These are phyloP conservation scores for Anabas testudineus DNA, from an alignment of 2,797 vertebrate species.

Conservation along the genomic window DNA sequence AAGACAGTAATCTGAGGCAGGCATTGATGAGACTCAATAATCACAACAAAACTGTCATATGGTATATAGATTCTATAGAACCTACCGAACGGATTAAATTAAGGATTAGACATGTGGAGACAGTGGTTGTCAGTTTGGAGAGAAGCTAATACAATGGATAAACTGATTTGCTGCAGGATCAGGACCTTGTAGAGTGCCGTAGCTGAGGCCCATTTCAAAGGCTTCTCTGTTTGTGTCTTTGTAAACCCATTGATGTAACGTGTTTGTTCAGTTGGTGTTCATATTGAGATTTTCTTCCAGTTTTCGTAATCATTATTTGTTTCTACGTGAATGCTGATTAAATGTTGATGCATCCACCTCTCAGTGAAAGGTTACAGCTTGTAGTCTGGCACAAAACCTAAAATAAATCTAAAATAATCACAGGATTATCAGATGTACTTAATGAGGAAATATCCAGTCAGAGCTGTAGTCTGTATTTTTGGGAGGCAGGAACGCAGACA, in stretches of 20 bases:
- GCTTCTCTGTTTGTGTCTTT: not conserved
- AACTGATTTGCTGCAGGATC: slow-evolving; percentile 14
- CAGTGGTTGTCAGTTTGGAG: not conserved
- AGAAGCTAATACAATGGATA: not conserved
- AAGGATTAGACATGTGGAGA: not conserved
- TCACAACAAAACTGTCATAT: not conserved
- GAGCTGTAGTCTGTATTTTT: too few species aligned
- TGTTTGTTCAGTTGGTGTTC: not conserved
- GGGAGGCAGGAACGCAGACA: too few species aligned
- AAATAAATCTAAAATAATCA: too few species aligned
- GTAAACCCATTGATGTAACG: not conserved
- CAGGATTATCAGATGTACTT: not conserved
- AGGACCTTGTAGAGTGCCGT: not conserved
- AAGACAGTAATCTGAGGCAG: not conserved
- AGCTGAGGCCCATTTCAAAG: not conserved
- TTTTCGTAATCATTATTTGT: not conserved
- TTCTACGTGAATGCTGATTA: not conserved
- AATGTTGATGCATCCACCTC: not conserved
- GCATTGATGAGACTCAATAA: not conserved
- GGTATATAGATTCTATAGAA: not conserved
- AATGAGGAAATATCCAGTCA: not conserved
- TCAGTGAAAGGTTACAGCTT: not conserved
- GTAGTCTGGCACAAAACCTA: not conserved
- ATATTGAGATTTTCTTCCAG: not conserved
- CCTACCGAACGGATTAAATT: not conserved